Base-by-base conservation (phyloP, 2,797 vertebrate species). In the Aulostomus chinensis region DNA sequence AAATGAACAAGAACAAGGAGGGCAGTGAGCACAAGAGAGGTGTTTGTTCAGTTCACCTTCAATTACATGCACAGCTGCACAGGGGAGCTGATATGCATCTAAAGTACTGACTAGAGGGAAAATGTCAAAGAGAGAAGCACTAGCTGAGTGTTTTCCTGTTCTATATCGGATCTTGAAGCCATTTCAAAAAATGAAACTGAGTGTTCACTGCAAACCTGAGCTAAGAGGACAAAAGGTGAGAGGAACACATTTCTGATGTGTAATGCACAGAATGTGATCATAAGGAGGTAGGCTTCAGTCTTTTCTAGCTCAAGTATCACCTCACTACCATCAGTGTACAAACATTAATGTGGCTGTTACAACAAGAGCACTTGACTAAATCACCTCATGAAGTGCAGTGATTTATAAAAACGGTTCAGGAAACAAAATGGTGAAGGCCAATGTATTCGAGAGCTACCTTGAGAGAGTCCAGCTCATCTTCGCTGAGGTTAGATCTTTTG, bases 401-500 rank as follows among this genome's bases (percentile, higher is more conserved):
- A 24, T 26, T 17, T 4, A 22, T n/a, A n/a, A n/a, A n/a, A n/a
- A n/a, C n/a, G n/a, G n/a, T n/a, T 7, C n/a, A 17, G 13, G 14
- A 18, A 46, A 39, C 4, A 39, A 46, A 26, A 33, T 7, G 2
- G 13, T 26, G 7, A 13, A 30, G 34, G 16, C 11, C 32, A 4
- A 18, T 4, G 29, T 14, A 37, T 42, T 45, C 33, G 59, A 13
- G 45, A 54, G 60, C 73, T 70, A 98, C 97, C 89, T 96, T 94
- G 11, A 99, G 93, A 22, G 96, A 94, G 43, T 94, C 94, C 17
- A 99, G 93, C 59, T 98, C 96, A 2, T 94, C 91, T 5, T 89
- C 76, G 0, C 85, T 95, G 54, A 98, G 92, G 87, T 99, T 99
- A 31, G 93, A 81, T 2, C 90, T 89, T 83, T 90, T 93, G 20